phyloP scores from a whole-genome alignment of 2,888 invertebrate genomes.

The Camptogramma bilineatum region DNA sequence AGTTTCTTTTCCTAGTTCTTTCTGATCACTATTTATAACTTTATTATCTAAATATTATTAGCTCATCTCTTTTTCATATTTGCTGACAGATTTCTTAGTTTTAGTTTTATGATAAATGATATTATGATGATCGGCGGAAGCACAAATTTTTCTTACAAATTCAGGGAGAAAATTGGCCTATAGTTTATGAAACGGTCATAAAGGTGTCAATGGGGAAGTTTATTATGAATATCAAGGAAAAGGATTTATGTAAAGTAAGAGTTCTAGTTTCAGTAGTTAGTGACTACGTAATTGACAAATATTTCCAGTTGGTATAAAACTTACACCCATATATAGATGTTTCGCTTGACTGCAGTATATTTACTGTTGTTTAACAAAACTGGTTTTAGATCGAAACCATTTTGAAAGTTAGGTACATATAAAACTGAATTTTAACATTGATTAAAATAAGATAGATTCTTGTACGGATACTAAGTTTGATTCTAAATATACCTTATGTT shows the following conservation, averaged over 20 bases:
- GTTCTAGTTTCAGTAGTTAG: neutral
- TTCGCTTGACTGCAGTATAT: neutral
- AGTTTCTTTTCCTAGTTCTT: constrained; percentile 20
- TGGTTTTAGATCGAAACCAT: neutral
- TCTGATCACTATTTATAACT: neutral
- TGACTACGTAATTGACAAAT: neutral
- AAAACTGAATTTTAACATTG: neutral
- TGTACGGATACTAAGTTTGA: neutral
- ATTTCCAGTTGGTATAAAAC: neutral
- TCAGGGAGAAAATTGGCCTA: neutral
- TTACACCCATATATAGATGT: neutral
- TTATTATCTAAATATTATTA: neutral
- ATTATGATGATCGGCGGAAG: neutral
- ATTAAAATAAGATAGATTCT: neutral
- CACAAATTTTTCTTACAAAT: neutral
- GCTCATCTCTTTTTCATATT: neutral
- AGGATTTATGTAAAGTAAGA: neutral
- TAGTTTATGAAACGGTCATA: neutral
- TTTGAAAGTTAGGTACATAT: neutral
- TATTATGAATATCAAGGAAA: neutral
- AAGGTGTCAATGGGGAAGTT: neutral
- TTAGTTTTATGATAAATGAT: neutral
- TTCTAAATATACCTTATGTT: constrained; percentile 12
- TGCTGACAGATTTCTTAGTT: neutral
- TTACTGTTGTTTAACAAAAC: neutral